Base-by-base conservation (phyloP, 1,140 invertebrate species). In the Lycorma delicatula region DNA sequence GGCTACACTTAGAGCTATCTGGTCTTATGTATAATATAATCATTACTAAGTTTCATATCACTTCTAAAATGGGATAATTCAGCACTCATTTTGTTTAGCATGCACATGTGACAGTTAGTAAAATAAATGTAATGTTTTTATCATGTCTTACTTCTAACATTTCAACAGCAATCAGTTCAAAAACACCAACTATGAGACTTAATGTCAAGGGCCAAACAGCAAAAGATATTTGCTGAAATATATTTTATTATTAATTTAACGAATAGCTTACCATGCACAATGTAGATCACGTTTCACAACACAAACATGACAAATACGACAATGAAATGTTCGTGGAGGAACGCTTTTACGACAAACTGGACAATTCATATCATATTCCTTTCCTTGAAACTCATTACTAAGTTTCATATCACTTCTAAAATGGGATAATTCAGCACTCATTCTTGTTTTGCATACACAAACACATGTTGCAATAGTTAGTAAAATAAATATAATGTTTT, bases 201-300 rank as follows among this genome's bases (percentile, higher is more conserved):
- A 80, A 72, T 20, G 78, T 78, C 13, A 83, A 69, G 6, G 79
- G 78, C 84, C 85, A 86, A 36, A 80, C 75, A 58, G 80, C 72
- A 67, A 85, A 86, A 67, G 86, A 86, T 61, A 80, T 80, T 16
- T n/a, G n/a, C n/a, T n/a, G n/a, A n/a, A n/a, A n/a, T n/a, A n/a
- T 11, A 5, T 46, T 25, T 16, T 5, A 63, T 27, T 27, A 54
- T 38, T 59, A 52, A 34, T n/a, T n/a, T n/a, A n/a, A n/a, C n/a
- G n/a, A n/a, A n/a, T n/a, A n/a, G 57, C 67, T 66, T 65, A 77
- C 77, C 77, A 79, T 7, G 75, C 64, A 63, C 72, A 78, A 66
- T 79, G 77, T 64, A 72, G 70, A 63, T 77, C 74, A 55, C 72
- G 66, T 52, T 70, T 70, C 11, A 71, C 63, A 26, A 78, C 65